Evolutionary conservation across 2,797 vertebrate species (phyloP), one percentile per base, ranked within the genome.

Genomic region (Sternotherus odoratus): DNA sequence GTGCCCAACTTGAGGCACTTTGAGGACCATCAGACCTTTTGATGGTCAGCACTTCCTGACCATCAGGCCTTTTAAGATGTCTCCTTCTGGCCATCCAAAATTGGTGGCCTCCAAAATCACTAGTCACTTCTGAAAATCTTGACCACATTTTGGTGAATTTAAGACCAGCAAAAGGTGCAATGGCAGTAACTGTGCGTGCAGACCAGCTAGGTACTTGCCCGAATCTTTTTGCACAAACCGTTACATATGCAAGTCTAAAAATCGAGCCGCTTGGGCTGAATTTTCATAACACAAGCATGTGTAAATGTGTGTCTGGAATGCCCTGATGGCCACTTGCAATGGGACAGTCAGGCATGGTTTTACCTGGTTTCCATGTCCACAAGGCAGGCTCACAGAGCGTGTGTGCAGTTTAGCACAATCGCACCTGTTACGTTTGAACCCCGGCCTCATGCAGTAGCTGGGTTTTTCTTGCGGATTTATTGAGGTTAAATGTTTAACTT

Each of bases 391-490:
- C n/a, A 39, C 12, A 2, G 10, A 33, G 30, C 43, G 51, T 11
- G 1, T 4, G 1, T 1, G 10, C 4, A 60, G 83, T 81, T 77
- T 66, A 2, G 6, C 85, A 72, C 56, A 83, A 83, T 60, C 69
- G 48, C 74, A 57, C 79, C 50, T 0, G 0, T 78, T 87, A 26
- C 13, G 0, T 89, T 77, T 86, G 12, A 91, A 88, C 53, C 82
- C 26, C 16, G 75, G 63, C 85, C 79, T 51, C 0, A 28, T 81
- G 53, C 90, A 87, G 74, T 1, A 87, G 30, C 24, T 91, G n/a
- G 78, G 2, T 82, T 93, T 95, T 79, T 86, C 36, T 80, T 46
- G 26, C 60, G 63, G 77, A 60, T 87, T 93, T 94, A 79, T 39
- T 39, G 36, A 69, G 77, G 51, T 39, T 36, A 74, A 91, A 77